Conservation (phyloP, 2,113 vertebrate species). For the Silurus glanis region DNA sequence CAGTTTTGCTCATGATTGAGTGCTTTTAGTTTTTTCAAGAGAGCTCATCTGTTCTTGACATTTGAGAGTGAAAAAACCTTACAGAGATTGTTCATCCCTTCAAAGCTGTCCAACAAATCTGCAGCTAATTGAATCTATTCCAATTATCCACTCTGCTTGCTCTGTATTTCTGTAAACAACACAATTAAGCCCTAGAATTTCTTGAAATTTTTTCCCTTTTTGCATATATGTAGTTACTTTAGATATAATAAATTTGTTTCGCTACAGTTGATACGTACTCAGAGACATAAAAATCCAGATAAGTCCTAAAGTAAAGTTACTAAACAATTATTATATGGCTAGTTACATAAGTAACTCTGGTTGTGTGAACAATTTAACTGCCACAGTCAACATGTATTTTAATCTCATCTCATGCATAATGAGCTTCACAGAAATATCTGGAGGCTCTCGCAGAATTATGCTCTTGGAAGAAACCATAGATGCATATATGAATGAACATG, state of each 20-base stretch:
- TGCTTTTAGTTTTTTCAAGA: background rate
- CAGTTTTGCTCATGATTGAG: background rate
- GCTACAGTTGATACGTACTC: background rate
- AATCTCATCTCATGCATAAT: background rate
- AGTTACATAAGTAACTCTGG: background rate
- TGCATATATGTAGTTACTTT: background rate
- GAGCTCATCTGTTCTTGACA: slow-evolving; percentile 37
- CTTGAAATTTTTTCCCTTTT: background rate
- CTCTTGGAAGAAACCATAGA: background rate
- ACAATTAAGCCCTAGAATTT: background rate
- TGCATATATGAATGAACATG: background rate
- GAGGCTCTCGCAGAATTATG: background rate
- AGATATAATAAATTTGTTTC: background rate
- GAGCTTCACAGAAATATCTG: background rate
- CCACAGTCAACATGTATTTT: background rate
- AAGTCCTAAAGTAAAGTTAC: background rate
- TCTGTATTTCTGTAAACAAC: background rate
- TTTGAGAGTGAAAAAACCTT: background rate
- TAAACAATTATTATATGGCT: background rate
- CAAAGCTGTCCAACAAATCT: slow-evolving; percentile 6
- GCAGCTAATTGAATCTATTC: background rate
- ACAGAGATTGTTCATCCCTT: background rate
- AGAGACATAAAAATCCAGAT: background rate
- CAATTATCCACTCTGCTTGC: background rate
- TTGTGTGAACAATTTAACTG: background rate